Conservation (phyloP, 2,797 vertebrate species). For the Bradypodion pumilum region DNA sequence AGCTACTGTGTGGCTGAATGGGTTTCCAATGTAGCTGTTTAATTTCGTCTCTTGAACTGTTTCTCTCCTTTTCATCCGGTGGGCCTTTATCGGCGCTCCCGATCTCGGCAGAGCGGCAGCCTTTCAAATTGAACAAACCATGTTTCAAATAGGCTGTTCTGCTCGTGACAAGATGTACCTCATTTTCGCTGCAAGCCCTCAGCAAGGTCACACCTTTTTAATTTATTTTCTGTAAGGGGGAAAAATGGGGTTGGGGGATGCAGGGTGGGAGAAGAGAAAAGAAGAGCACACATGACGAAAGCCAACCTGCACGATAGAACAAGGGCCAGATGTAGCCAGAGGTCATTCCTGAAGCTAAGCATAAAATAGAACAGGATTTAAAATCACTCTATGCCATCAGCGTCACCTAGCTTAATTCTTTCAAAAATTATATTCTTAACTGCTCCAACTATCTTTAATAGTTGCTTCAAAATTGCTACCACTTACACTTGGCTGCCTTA, state of each 20-base stretch:
- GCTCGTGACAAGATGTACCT: slow-evolving; percentile 92
- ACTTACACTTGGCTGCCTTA: background rate
- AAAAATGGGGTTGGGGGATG: background rate
- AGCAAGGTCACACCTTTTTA: slow-evolving; percentile 97
- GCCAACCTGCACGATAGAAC: slow-evolving; percentile 82
- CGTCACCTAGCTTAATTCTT: slow-evolving; percentile 67
- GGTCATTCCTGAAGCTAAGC: slow-evolving; percentile 89
- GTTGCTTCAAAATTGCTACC: slow-evolving; percentile 19
- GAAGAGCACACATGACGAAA: slow-evolving; percentile 22
- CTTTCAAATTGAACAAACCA: slow-evolving; percentile 93
- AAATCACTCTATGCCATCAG: slow-evolving; percentile 69
- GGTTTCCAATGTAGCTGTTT: slow-evolving; percentile 88
- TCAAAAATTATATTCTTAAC: slow-evolving; percentile 40
- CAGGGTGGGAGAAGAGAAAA: background rate
- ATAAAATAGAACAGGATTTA: slow-evolving; percentile 84
- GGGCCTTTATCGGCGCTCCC: slow-evolving; percentile 82
- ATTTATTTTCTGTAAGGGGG: slow-evolving; percentile 88
- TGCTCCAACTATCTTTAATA: slow-evolving; percentile 39
- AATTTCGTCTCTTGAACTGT: slow-evolving; percentile 84
- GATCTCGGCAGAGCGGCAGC: slow-evolving; percentile 82
- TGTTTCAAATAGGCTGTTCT: slow-evolving; percentile 89
- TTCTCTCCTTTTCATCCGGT: slow-evolving; percentile 78
- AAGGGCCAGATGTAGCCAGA: slow-evolving; percentile 89
- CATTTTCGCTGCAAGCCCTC: slow-evolving; percentile 91
- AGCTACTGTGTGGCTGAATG: slow-evolving; percentile 75